Conservation (phyloP, 1,140 invertebrate species). For the Neoseiulus cucumeris region DNA sequence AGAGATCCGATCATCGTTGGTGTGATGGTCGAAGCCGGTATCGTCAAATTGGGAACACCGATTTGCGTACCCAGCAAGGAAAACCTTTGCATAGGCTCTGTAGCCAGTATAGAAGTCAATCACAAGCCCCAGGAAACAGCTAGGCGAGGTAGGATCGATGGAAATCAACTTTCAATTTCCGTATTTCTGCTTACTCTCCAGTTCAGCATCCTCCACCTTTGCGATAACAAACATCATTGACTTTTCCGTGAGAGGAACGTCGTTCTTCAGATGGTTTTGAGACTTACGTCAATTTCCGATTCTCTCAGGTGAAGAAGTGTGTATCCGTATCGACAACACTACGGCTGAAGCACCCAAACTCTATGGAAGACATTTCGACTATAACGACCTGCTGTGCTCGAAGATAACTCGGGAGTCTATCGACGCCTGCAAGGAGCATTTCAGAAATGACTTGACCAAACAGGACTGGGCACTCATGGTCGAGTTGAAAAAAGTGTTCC, state of each 20-base stretch:
- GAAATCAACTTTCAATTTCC: no score
- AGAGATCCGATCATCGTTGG: constrained; percentile 93
- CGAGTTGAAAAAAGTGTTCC: constrained; percentile 90
- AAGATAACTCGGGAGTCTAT: constrained; percentile 93
- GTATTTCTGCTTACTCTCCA: no score
- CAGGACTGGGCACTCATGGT: constrained; percentile 95
- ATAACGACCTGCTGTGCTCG: constrained; percentile 80
- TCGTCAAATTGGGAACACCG: constrained; percentile 85
- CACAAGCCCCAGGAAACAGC: constrained; percentile 61
- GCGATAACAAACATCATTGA: no score
- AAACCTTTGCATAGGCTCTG: constrained; percentile 74
- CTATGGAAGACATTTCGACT: constrained; percentile 93
- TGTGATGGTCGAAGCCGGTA: constrained; percentile 82
- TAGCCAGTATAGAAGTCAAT: constrained; percentile 83
- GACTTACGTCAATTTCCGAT: no score
- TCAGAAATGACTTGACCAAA: constrained; percentile 87
- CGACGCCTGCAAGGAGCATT: constrained; percentile 96
- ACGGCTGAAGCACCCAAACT: constrained; percentile 93
- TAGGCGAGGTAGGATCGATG: constrained; percentile 53
- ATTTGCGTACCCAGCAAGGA: constrained; percentile 83
- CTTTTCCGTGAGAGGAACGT: no score
- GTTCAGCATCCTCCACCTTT: no score
- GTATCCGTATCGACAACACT: constrained; percentile 90
- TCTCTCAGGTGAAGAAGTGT: constrained; percentile 76
- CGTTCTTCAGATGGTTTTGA: no score